Conservation (phyloP, 30 jellyfish, hydroid and myxozoan species). For the Aurelia aurita region DNA sequence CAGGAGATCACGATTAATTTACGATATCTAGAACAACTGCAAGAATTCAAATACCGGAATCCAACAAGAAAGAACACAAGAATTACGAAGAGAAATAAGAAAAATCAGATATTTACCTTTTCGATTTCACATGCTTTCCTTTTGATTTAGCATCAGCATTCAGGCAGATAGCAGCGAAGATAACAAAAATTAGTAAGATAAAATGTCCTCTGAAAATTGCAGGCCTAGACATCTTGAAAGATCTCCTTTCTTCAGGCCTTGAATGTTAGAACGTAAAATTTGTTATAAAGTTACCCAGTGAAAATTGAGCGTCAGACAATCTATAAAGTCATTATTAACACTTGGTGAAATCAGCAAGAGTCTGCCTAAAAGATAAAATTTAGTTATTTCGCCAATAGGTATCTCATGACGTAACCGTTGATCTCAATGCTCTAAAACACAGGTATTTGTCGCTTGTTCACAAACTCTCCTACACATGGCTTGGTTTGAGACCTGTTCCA, state of each 20-base stretch:
- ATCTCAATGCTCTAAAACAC: conserved; percentile 47
- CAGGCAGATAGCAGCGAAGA: conserved; percentile 31
- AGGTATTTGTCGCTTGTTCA: conserved; percentile 60
- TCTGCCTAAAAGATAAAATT: conserved; percentile 11
- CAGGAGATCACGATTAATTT: neutral
- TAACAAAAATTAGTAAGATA: conserved; percentile 17
- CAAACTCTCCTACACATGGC: conserved; percentile 66
- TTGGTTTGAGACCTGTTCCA: conserved; percentile 39
- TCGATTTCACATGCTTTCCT: conserved; percentile 39
- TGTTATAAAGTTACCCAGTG: neutral
- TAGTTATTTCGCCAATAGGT: conserved; percentile 16
- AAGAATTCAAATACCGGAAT: too few species aligned
- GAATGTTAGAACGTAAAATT: neutral
- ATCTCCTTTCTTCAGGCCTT: neutral
- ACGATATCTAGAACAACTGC: too few species aligned
- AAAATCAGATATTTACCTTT: conserved; percentile 19
- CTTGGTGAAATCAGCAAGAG: neutral
- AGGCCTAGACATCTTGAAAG: conserved; percentile 42
- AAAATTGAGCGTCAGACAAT: neutral
- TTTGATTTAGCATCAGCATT: conserved; percentile 44
- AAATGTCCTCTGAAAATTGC: conserved; percentile 19
- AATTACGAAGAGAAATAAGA: neutral
- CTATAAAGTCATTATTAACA: neutral
- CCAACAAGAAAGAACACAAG: neutral
- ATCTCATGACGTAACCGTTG: conserved; percentile 56